These are phyloP conservation scores for Polydrusus tereticollis DNA, from an alignment of 2,888 invertebrate genomes.

Conservation along the genomic window DNA sequence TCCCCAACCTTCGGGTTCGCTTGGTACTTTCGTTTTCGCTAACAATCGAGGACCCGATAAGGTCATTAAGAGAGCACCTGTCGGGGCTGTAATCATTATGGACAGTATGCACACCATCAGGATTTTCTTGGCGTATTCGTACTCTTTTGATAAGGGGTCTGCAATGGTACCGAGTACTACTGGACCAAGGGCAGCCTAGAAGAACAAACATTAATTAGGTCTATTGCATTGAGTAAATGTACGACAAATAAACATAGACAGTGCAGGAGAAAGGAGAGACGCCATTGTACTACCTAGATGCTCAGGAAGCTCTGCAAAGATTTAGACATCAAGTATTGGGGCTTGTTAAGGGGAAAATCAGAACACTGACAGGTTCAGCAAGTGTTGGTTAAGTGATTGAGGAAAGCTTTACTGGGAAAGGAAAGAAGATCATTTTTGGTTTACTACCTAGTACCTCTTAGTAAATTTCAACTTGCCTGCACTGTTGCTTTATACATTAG, in stretches of 20 bases:
- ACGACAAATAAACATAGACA: too few relatives aligned
- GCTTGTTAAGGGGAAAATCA: too few relatives aligned
- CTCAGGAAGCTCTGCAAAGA: too few relatives aligned
- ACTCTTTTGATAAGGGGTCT: slow-evolving; percentile 63
- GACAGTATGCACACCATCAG: slow-evolving; percentile 85
- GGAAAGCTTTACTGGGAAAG: too few relatives aligned
- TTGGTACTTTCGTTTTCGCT: slow-evolving; percentile 77
- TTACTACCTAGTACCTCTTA: too few relatives aligned
- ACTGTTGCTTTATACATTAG: slow-evolving; percentile 99
- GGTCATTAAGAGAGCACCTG: slow-evolving; percentile 86
- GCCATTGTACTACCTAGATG: too few relatives aligned
- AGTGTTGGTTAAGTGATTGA: too few relatives aligned
- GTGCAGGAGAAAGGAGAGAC: too few relatives aligned
- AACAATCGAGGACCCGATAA: slow-evolving; percentile 82
- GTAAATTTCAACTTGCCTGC: slow-evolving; percentile 77
- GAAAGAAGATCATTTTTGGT: too few relatives aligned
- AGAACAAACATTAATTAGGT: slow-evolving; percentile 37
- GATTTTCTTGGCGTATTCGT: slow-evolving; percentile 77
- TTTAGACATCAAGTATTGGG: too few relatives aligned
- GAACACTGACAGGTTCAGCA: too few relatives aligned
- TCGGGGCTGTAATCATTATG: slow-evolving; percentile 86
- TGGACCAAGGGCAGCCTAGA: slow-evolving; percentile 85
- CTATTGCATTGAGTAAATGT: not conserved
- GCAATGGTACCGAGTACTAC: slow-evolving; percentile 74
- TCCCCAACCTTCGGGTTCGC: slow-evolving; percentile 82